Base-by-base conservation (phyloP, 2,113 vertebrate species). In the Labeo rohita region DNA sequence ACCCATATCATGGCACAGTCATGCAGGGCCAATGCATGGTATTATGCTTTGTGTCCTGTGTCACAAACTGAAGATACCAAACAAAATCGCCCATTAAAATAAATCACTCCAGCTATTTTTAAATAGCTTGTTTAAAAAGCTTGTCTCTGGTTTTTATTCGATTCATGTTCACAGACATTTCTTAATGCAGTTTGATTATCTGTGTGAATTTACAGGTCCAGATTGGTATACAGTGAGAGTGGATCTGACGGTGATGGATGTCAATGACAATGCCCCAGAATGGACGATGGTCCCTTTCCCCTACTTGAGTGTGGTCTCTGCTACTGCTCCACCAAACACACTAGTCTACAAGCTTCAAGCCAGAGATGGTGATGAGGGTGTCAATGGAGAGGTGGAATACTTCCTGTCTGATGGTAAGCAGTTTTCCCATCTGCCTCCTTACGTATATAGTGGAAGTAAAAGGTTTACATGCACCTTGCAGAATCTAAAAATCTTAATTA, bases 211-310 rank as follows among this genome's bases (percentile, higher is more conserved):
- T 73, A 50, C 87, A 97, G 97, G 97, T 89, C 91, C 90, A 16
- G 96, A 96, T 73, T 96, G 95, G 96, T 97, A 97, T 92, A 75
- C 96, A 88, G 88, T 96, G 76, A 91, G 92, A 18, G 89, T 97
- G 89, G 93, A 94, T 15, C 72, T 97, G 28, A 96, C 95, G 4
- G 96, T 96, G 90, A 94, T 94, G 0, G 97, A 97, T 0, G 95
- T 97, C 21, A 98, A 98, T 4, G 96, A 98, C 91, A 97, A 96
- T 0, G 87, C 93, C 6, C 97, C 97, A 1, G 93, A 95, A 21
- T 97, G 97, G 97, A 91, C 85, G 85, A 97, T 97, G 96, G 92
- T 95, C 63, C 96, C 96, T 0, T 94, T 92, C 13, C 97, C 96
- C 0, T 97, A 93, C 93, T 88, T 95, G 47, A 94, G 96, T 0